Base-by-base conservation (phyloP, 2,888 invertebrate genomes). In the Parnassius orleans region DNA sequence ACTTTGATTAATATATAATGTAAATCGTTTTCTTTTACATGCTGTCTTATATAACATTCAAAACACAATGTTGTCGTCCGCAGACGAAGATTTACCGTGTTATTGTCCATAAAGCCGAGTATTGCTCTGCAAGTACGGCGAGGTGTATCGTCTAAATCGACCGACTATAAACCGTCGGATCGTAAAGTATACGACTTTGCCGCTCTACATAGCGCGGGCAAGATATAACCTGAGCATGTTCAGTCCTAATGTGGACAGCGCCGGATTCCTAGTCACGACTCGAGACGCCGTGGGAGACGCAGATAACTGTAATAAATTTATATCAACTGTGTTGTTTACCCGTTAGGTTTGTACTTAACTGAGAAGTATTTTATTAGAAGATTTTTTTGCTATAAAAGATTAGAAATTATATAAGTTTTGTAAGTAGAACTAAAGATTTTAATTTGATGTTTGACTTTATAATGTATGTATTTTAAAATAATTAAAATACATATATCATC, bases 211-310 rank as follows among this genome's bases (percentile, higher is more conserved):
- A 43, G 48, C 14, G 1, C 14, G 1, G 10, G 14, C 48, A 48
- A n/a, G 48, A 48, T 15, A 48, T 48, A n/a, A 14, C 54, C 54
- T 54, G 50, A 54, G 60, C 55, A 15, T 55, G 55, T 50, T 55
- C 50, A 50, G 55, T 51, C 54, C 60, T 50, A 60, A 43, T 44
- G 60, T 60, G 60, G 60, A 44, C 55, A 48, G 42, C 33, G 60
- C 19, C 50, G 43, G 53, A 41, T 24, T 15, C 41, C 54, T 11
- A 60, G 60, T 55, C 60, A 60, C 55, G 60, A 60, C 55, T 55
- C 43, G 42, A 48, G 48, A 55, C 55, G 55, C 50, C 60, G 60
- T 60, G 60, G 50, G 60, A 60, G 50, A 50, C 33, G 46, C 5
- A 5, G 48, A 2, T 51, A 33, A 43, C 48, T 55, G 50, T 43